Evolutionary conservation across 2,113 vertebrate genomes (phyloP).

Genomic region (Pitta sordida): DNA sequence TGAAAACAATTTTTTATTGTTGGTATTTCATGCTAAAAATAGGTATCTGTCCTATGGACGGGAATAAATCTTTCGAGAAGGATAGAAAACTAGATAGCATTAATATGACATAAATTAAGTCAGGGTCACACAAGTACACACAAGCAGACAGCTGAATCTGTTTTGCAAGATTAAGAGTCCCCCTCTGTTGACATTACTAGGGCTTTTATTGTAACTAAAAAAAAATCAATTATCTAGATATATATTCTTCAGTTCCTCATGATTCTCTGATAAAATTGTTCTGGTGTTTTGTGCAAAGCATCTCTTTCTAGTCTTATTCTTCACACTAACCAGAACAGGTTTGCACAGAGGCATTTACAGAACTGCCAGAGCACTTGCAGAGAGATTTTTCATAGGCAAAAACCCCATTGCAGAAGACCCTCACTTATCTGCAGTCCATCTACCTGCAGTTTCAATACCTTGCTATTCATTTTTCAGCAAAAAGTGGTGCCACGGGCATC

Average conservation of each 20-base stretch:
- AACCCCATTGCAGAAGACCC: no score
- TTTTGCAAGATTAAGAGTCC: not conserved
- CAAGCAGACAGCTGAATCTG: not conserved
- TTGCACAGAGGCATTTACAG: not conserved
- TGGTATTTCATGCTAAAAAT: not conserved
- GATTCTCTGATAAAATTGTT: not conserved
- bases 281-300: not conserved
- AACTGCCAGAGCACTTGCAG: not conserved
- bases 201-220: not conserved
- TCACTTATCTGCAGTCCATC: no score
- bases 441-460: no score
- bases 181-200: not conserved
- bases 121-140: not conserved
- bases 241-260: not conserved
- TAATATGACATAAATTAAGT: not conserved
- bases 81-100: not conserved
- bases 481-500: no score
- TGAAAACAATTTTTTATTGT: not conserved
- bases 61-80: not conserved
- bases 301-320: not conserved
- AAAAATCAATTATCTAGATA: not conserved
- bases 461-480: no score
- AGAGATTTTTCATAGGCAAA: not conserved
- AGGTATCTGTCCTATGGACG: not conserved
- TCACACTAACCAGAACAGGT: not conserved